phyloP scores from a whole-genome alignment of 2,888 invertebrate genomes.

The Tinea trinotella region DNA sequence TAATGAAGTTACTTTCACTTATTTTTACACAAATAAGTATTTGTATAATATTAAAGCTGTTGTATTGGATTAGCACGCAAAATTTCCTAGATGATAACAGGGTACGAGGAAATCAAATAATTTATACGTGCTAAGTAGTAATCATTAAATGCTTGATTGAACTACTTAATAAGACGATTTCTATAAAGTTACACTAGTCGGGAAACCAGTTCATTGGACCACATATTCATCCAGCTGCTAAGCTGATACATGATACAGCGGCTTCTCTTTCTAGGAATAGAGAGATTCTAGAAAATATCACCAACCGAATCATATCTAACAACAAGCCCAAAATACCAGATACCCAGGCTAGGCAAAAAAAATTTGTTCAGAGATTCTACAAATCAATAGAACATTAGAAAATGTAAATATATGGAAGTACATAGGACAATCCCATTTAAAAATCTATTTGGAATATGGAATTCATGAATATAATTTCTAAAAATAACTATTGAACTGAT shows the following conservation, averaged over 20 bases:
- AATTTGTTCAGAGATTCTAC: too few species aligned
- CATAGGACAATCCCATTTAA: too few species aligned
- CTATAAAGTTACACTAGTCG: conserved; percentile 49
- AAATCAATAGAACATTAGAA: too few species aligned
- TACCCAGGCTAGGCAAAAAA: too few species aligned
- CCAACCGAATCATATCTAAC: too few species aligned
- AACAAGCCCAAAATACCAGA: too few species aligned
- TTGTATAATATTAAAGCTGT: background rate
- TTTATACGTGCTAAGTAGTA: conserved; percentile 20
- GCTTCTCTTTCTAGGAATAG: conserved; percentile 7
- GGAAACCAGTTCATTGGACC: conserved; percentile 66
- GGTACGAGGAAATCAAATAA: conserved; percentile 10
- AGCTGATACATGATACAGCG: conserved; percentile 48
- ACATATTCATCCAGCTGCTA: conserved; percentile 62
- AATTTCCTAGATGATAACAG: conserved; percentile 2
- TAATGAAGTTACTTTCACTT: conserved; percentile 5
- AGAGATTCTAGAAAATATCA: background rate
- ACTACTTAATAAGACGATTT: conserved; percentile 60
- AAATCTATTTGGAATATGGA: too few species aligned
- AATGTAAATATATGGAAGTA: too few species aligned
- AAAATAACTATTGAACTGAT: background rate
- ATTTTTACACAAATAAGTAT: background rate
- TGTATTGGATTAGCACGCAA: background rate
- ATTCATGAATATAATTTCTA: too few species aligned
- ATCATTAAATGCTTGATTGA: conserved; percentile 63